phyloP scores from a whole-genome alignment of 2,797 vertebrate genomes.

The Naso thynnoides region DNA sequence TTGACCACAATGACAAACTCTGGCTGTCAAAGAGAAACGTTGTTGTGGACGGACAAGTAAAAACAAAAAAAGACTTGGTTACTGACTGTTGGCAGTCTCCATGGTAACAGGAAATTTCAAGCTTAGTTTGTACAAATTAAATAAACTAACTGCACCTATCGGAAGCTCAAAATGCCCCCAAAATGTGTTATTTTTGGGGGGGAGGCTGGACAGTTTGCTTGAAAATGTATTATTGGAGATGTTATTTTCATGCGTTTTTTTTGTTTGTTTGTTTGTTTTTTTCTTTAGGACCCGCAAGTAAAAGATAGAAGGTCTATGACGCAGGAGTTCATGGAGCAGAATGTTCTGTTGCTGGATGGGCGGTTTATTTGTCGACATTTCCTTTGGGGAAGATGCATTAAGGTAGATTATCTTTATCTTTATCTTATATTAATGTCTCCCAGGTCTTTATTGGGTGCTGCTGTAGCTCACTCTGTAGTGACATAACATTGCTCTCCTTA shows the following conservation, averaged over 20 bases:
- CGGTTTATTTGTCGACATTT: constrained; percentile 92
- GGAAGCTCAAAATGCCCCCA: not conserved
- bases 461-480: not conserved
- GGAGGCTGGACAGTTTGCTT: not conserved
- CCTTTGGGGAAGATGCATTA: constrained; percentile 89
- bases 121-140: not conserved
- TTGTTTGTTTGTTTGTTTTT: not conserved
- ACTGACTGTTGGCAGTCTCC: not conserved
- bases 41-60: too few relatives aligned
- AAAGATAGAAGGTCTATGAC: constrained; percentile 84
- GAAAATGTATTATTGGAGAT: not conserved
- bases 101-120: not conserved
- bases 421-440: not conserved
- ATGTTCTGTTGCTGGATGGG: constrained; percentile 88
- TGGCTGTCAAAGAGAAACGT: too few relatives aligned
- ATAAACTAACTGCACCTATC: not conserved
- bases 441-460: not conserved
- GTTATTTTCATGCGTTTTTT: not conserved
- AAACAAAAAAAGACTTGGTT: not conserved
- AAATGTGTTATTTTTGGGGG: not conserved
- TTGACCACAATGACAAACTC: too few relatives aligned
- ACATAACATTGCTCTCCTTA: not conserved
- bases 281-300: constrained; percentile 55
- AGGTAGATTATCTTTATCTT: constrained; percentile 72
- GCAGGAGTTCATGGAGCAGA: constrained; percentile 92